These are phyloP conservation scores for Callipepla squamata DNA, from an alignment of 2,113 vertebrate species.

Conservation along the genomic window DNA sequence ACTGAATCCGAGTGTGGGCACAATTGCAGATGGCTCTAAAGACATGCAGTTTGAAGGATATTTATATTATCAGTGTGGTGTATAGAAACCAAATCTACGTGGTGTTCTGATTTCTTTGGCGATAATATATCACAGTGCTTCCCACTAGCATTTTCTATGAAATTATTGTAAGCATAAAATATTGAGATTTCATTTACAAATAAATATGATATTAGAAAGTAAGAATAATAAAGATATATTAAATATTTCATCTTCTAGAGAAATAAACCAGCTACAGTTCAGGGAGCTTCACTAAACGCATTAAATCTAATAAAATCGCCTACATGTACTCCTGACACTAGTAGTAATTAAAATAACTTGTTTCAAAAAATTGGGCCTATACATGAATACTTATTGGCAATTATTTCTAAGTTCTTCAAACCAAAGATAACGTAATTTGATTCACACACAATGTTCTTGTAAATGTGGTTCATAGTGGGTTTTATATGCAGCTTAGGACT, in stretches of 20 bases:
- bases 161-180: conserved; percentile 13
- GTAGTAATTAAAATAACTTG: conserved; percentile 86
- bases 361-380: conserved; percentile 80
- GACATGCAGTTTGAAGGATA: background rate
- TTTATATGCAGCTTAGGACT: conserved; percentile 81
- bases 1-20: background rate
- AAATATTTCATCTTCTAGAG: conserved; percentile 67
- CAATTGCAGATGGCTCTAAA: background rate
- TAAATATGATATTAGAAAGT: conserved; percentile 24
- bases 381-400: conserved; percentile 87
- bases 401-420: conserved; percentile 86
- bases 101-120: background rate
- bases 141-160: background rate
- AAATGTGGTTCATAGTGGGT: conserved; percentile 78
- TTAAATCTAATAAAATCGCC: conserved; percentile 81
- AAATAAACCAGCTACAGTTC: conserved; percentile 74
- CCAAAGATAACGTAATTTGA: conserved; percentile 85
- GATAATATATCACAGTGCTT: background rate
- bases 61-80: background rate
- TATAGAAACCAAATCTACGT: background rate
- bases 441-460: conserved; percentile 83
- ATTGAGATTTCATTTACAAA: conserved; percentile 52
- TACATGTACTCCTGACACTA: conserved; percentile 77
- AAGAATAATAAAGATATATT: conserved; percentile 63
- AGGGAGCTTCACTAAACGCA: conserved; percentile 76